These are phyloP conservation scores for Microcebus griseorufus DNA, from an alignment of 2,113 vertebrate genomes.

Conservation along the genomic window DNA sequence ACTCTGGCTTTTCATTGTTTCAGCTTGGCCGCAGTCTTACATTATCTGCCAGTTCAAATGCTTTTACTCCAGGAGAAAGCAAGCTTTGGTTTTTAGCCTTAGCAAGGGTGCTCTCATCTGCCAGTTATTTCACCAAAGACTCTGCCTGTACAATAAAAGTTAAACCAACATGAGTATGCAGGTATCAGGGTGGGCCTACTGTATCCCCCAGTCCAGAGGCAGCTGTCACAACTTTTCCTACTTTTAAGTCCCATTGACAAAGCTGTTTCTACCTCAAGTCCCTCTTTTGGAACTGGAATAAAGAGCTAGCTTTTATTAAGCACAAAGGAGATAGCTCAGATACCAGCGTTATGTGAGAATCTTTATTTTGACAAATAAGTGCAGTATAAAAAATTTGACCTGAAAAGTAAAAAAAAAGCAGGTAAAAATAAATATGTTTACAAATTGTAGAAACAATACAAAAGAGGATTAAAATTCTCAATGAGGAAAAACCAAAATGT, in stretches of 20 bases:
- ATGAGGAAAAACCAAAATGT: slow-evolving; percentile 69
- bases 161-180: neutral
- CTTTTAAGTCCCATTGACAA: neutral
- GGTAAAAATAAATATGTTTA: slow-evolving; percentile 89
- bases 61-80: neutral
- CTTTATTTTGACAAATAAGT: slow-evolving; percentile 84
- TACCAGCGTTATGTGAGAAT: slow-evolving; percentile 64
- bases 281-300: neutral
- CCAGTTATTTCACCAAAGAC: slow-evolving; percentile 23
- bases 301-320: neutral
- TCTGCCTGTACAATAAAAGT: neutral
- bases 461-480: slow-evolving; percentile 84
- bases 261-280: neutral
- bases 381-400: slow-evolving; percentile 80
- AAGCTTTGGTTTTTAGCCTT: slow-evolving; percentile 35
- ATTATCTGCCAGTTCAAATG: neutral
- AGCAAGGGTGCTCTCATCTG: neutral
- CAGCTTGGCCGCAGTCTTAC: neutral
- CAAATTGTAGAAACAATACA: slow-evolving; percentile 82
- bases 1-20: slow-evolving; percentile 32
- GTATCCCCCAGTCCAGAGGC: neutral
- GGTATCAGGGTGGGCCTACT: neutral
- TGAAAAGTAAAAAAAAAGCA: slow-evolving; percentile 74
- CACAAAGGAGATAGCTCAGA: neutral
- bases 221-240: neutral